Conservation (phyloP, 2,888 invertebrate species). For the Drosophila yooni region DNA sequence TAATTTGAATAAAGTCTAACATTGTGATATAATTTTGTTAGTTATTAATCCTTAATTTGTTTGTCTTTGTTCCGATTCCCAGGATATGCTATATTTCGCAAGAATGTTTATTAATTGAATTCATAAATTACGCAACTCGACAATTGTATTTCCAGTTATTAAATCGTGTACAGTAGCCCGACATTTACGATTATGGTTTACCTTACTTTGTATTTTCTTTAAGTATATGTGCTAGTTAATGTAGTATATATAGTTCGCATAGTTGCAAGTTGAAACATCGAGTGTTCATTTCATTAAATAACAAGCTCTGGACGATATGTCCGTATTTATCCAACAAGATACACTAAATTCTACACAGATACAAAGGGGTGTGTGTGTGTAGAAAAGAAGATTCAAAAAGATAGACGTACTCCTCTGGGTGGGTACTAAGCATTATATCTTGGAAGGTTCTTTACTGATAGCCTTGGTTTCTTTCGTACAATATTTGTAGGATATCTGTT, state of each 20-base stretch:
- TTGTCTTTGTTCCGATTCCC: conserved; percentile 3
- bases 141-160: conserved; percentile 32
- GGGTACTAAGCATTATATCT: conserved; percentile 35
- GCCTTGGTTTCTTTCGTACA: conserved; percentile 56
- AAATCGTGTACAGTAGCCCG: conserved; percentile 66
- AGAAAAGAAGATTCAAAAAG: conserved; percentile 46
- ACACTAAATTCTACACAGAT: conserved; percentile 28
- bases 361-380: conserved; percentile 12
- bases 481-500: conserved; percentile 34
- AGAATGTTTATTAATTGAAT: conserved; percentile 14
- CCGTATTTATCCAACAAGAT: conserved; percentile 11
- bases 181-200: conserved; percentile 35
- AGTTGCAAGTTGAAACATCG: conserved; percentile 30
- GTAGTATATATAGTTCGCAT: conserved; percentile 14
- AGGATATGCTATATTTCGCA: neutral
- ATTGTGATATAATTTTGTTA: conserved; percentile 3
- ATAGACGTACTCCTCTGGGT: conserved; percentile 16
- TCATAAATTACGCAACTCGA: conserved; percentile 71
- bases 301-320: conserved; percentile 47
- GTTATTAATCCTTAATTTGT: conserved; percentile 5
- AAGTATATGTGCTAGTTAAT: conserved; percentile 17
- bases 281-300: conserved; percentile 32
- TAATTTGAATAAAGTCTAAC: conserved; percentile 19
- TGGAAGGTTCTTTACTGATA: conserved; percentile 83
- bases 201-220: conserved; percentile 11